These are phyloP conservation scores for Podotricha telesiphe DNA, from an alignment of 2,888 invertebrate species.

Conservation along the genomic window DNA sequence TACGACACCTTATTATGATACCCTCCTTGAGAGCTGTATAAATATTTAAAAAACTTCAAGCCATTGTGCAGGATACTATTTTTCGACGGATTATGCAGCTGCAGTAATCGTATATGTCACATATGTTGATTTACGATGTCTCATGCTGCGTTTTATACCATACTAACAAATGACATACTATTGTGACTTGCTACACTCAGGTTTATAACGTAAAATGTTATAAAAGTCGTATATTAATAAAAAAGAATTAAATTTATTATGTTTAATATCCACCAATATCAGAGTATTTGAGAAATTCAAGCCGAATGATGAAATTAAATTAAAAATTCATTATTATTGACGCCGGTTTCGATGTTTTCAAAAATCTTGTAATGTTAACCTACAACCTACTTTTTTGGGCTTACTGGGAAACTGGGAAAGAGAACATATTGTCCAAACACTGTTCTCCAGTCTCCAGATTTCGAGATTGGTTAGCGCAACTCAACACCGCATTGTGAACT, in stretches of 20 bases:
- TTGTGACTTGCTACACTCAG: conserved; percentile 53
- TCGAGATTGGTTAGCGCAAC: too few species aligned
- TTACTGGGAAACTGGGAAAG: too few species aligned
- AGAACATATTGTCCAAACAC: too few species aligned
- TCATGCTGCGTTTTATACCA: conserved; percentile 70
- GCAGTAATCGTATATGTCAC: conserved; percentile 69
- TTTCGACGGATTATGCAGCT: conserved; percentile 65
- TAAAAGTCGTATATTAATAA: neutral
- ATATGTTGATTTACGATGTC: conserved; percentile 71
- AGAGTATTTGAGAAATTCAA: neutral
- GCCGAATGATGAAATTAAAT: neutral
- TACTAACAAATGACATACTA: conserved; percentile 71
- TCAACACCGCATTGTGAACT: too few species aligned
- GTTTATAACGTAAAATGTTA: conserved; percentile 3
- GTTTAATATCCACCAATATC: neutral
- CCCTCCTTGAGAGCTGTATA: conserved; percentile 44
- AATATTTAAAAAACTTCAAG: conserved; percentile 45
- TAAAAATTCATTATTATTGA: too few species aligned
- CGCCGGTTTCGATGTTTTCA: too few species aligned
- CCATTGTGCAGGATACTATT: conserved; percentile 55
- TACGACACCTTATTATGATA: conserved; percentile 45
- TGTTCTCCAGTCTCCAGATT: too few species aligned
- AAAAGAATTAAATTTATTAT: neutral
- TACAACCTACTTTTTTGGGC: too few species aligned
- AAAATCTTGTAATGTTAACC: too few species aligned